Base-by-base conservation (phyloP, 2,888 invertebrate species). In the Drosophila fulvimacula region DNA sequence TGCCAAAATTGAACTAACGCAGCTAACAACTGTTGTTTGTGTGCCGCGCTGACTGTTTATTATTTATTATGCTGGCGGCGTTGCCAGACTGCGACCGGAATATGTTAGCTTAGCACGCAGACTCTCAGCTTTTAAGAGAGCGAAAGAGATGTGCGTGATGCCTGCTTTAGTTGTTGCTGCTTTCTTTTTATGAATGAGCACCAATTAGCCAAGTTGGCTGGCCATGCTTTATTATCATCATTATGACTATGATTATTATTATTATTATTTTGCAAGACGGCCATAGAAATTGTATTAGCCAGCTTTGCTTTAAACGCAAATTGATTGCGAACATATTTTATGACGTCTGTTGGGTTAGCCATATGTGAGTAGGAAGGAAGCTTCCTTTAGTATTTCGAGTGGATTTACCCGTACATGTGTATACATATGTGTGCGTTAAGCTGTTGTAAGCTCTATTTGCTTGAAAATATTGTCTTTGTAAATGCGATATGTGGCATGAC, bases 171-270 rank as follows among this genome's bases (percentile, higher is more conserved):
- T 27, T 39, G 5, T 27, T 39, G 24, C 11, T 9, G 3, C 10
- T 15, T 27, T 3, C 5, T 41, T 55, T 59, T 79, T 76, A 79
- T 82, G 82, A 88, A 88, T 82, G 82, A 88, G 82, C 62, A 53
- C 55, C 73, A 84, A 84, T 87, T 87, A 87, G 76, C 76, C 61
- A 66, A 67, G 60, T 64, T 67, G 62, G 49, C 63, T 61, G 38
- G 34, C 52, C 46, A 56, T 68, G 67, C 63, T 70, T 73, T 79
- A 84, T 81, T 75, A 80, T 69, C 52, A 64, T 73, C 49, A 75
- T 73, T 56, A 75, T 72, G 52, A 75, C 74, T 64, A 60, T 60
- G 60, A 64, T 61, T 63, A 38, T 69, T 58, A 79, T 84, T 67
- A 63, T 73, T 68, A 52, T 38, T 38, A 52, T 38, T 38, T 21